Percentiles rank a stretch among this genome's conserved stretches.
Evolutionary conservation across 1,140 invertebrate genomes (phyloP).

Genomic region (Euglossa dilemma): DNA sequence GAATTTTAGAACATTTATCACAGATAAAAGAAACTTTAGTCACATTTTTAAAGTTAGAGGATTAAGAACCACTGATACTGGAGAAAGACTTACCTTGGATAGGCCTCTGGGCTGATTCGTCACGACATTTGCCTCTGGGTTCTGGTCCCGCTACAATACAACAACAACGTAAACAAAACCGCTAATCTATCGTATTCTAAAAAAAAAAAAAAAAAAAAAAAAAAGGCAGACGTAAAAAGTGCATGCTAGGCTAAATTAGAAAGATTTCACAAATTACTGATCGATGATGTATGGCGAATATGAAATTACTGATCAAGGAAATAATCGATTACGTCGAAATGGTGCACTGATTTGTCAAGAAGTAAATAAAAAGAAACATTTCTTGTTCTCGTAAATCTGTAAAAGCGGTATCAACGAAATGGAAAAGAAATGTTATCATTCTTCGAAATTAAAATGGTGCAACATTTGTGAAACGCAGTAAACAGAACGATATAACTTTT

Average conservation of each 20-base stretch:
- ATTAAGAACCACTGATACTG: constrained; percentile 52
- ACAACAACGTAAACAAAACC: constrained; percentile 82
- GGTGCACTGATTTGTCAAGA: not conserved
- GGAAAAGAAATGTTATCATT: not conserved
- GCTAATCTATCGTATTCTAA: constrained; percentile 76
- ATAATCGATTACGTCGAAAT: not conserved
- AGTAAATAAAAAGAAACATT: constrained; percentile 1
- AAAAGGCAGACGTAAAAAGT: constrained; percentile 46
- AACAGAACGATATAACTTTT: no score
- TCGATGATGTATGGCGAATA: constrained; percentile 24
- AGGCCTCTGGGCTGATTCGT: constrained; percentile 78
- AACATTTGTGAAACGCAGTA: not conserved
- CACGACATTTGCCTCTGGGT: constrained; percentile 77
- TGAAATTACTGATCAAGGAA: constrained; percentile 29
- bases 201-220: constrained; percentile 57
- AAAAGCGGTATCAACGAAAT: not conserved
- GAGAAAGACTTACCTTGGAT: constrained; percentile 75
- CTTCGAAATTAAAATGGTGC: not conserved
- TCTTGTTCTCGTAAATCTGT: not conserved
- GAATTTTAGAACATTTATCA: not conserved
- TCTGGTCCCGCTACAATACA: constrained; percentile 81
- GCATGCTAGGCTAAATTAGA: constrained; percentile 58
- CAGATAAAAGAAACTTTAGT: not conserved
- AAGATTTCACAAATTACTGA: constrained; percentile 57
- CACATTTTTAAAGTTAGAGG: constrained; percentile 16